phyloP scores from a whole-genome alignment of 1,140 invertebrate genomes.

The Leptonema lineaticorne region DNA sequence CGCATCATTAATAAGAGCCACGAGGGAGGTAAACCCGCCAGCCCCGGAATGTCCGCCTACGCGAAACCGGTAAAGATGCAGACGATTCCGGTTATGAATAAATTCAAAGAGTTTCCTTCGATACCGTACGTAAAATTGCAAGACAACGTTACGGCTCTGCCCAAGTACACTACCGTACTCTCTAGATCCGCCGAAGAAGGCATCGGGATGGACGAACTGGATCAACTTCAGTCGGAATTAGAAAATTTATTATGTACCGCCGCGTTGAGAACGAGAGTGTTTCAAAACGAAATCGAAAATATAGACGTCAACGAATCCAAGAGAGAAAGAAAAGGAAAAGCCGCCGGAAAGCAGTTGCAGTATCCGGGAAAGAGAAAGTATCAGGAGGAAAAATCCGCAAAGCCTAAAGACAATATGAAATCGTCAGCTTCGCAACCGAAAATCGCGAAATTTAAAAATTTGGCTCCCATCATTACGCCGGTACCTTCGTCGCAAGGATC shows the following conservation, averaged over 20 bases:
- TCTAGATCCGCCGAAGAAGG: conserved; percentile 53
- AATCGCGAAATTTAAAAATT: conserved; percentile 58
- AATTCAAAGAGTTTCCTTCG: conserved; percentile 41
- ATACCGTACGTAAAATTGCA: conserved; percentile 36
- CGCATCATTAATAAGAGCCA: conserved; percentile 52
- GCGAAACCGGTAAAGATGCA: conserved; percentile 53
- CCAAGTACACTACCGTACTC: conserved; percentile 49
- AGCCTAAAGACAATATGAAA: conserved; percentile 57
- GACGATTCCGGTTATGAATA: conserved; percentile 43
- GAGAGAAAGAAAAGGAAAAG: conserved; percentile 64
- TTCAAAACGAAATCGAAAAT: conserved; percentile 74
- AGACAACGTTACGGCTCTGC: conserved; percentile 49
- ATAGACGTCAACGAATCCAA: conserved; percentile 70
- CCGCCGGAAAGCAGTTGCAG: conserved; percentile 57
- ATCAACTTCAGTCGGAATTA: conserved; percentile 82
- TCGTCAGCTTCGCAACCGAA: conserved; percentile 54
- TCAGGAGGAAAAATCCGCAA: conserved; percentile 54
- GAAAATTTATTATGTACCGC: conserved; percentile 82
- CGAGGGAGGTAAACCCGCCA: conserved; percentile 54
- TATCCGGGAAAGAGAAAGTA: conserved; percentile 59
- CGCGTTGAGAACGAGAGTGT: conserved; percentile 71
- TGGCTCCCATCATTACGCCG: conserved; percentile 44
- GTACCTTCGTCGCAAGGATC: conserved; percentile 50
- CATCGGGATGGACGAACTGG: conserved; percentile 74
- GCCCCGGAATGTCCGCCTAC: conserved; percentile 53